A percentile compares a stretch with the other conserved stretches of the same genome.
These are phyloP conservation scores for Pseudotriccus pelzelni DNA, from an alignment of 2,797 vertebrate species.

Conservation along the genomic window DNA sequence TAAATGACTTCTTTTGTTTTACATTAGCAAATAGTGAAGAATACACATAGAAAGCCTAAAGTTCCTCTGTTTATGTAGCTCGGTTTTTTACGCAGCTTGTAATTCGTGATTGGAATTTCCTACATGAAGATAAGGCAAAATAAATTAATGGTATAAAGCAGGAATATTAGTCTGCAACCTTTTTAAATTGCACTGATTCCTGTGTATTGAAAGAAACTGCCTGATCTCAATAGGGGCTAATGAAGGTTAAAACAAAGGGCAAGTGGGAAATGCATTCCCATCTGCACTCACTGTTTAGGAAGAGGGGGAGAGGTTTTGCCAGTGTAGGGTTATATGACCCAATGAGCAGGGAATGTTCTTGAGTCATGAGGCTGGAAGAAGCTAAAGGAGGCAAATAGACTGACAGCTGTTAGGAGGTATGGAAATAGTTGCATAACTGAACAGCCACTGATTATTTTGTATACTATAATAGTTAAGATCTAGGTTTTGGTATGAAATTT, in stretches of 20 bases:
- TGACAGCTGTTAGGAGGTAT: background rate
- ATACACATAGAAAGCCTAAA: background rate
- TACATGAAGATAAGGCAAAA: background rate
- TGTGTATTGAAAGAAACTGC: background rate
- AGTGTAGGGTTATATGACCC: background rate
- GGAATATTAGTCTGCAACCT: background rate
- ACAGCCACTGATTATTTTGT: background rate
- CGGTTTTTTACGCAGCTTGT: background rate
- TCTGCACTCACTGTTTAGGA: background rate
- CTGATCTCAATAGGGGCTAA: background rate
- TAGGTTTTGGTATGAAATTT: background rate
- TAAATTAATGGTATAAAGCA: background rate
- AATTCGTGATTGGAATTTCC: background rate
- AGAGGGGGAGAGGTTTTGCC: background rate
- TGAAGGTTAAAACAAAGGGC: background rate
- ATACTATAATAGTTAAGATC: background rate
- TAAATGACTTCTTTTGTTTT: background rate
- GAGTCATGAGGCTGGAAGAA: background rate
- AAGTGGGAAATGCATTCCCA: background rate
- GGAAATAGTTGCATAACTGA: background rate
- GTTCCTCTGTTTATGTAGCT: background rate
- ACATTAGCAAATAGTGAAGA: background rate
- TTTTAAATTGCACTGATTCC: background rate
- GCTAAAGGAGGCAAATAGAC: background rate
- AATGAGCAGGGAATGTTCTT: background rate